phyloP scores from a whole-genome alignment of 92 coral and sea anemone species.

The Virgularia gustaviana region DNA sequence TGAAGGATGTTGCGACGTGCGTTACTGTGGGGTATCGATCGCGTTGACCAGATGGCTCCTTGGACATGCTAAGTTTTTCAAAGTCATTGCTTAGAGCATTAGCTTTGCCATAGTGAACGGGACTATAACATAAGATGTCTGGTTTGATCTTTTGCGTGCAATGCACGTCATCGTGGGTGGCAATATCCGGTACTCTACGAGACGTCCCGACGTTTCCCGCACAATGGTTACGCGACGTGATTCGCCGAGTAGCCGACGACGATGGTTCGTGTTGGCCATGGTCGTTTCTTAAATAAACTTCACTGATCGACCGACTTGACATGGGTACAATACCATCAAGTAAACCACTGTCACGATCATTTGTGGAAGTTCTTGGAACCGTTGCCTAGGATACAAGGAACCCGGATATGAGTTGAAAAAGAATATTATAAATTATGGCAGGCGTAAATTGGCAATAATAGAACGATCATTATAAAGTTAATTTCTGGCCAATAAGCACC shows the following conservation, averaged over 20 bases:
- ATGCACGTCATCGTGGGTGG: slow-evolving; percentile 30
- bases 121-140: slow-evolving; percentile 78
- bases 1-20: slow-evolving; percentile 33
- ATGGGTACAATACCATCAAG: slow-evolving; percentile 19
- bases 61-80: slow-evolving; percentile 7
- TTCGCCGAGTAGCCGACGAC: slow-evolving; percentile 5
- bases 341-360: slow-evolving; percentile 10
- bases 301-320: slow-evolving; percentile 12
- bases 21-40: slow-evolving; percentile 31
- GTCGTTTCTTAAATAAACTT: slow-evolving; percentile 10
- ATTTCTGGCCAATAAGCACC: too few species aligned
- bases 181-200: background rate
- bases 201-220: slow-evolving; percentile 16
- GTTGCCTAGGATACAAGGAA: slow-evolving; percentile 14
- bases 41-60: background rate
- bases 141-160: slow-evolving; percentile 95
- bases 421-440: background rate
- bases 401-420: too few species aligned
- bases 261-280: background rate
- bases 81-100: slow-evolving; percentile 31
- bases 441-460: background rate
- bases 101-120: slow-evolving; percentile 69
- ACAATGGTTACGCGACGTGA: slow-evolving; percentile 10
- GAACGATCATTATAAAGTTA: too few species aligned
- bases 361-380: slow-evolving; percentile 13